Evolutionary conservation across 2,888 invertebrate genomes (phyloP), one percentile per base, ranked within the genome.

Genomic region (Plutella xylostella): DNA sequence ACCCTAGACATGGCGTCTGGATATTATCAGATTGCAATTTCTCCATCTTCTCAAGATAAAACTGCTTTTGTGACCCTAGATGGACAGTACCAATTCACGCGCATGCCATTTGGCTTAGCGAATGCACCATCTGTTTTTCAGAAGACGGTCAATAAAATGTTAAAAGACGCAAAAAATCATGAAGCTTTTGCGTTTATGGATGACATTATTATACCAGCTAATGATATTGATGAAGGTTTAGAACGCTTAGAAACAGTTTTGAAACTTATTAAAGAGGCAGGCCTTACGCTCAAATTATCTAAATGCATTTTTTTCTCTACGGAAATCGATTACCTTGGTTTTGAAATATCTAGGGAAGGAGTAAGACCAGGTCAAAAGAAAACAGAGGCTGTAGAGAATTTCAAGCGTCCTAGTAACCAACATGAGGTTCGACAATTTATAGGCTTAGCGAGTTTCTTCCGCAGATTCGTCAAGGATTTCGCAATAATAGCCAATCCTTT

Each of bases 81-180:
- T 33, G 66, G 67, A 1, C 56, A 64, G 6, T 69, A 48, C 42
- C 61, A 71, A 49, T 67, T 56, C 42, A 51, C 55, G n/a, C 44
- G 55, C 2, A 60, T 69, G 60, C 61, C 65, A 2, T 74, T 68
- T 44, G 68, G 66, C 4, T 51, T 70, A 1, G 45, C 50, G 1
- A 68, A 68, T 42, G 62, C 71, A 0, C 64, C 65, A 5, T 51
- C 56, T 2, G 55, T 58, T 1, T 71, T 65, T 45, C 63, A 66
- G 40, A 47, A 57, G 19, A 49, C 60, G 6, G 60, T 68, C 43
- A 55, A 60, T 35, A 44, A 50, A 14, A 47, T 60, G 1, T 43
- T 61, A 3, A 40, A 44, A 11, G 46, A 48, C 9, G 40, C 55
- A 15, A 44, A 41, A n/a, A 25, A 45, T 25, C 47, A 43, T 20